Conservation (phyloP, 2,797 vertebrate species). For the Tolypeutes matacus region DNA sequence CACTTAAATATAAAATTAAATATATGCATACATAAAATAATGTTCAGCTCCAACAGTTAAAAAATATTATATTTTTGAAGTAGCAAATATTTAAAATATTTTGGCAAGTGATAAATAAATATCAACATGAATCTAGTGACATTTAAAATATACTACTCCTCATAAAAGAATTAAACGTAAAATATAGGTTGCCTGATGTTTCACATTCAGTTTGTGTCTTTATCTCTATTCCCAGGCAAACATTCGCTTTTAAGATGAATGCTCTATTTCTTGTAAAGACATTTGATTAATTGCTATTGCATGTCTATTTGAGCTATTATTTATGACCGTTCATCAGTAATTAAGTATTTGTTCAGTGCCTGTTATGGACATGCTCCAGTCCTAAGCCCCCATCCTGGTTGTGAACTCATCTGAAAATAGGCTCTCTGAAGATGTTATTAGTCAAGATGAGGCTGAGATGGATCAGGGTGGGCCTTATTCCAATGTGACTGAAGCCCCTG, state of each 20-base stretch:
- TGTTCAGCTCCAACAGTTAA: background rate
- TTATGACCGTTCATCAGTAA: background rate
- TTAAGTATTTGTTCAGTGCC: background rate
- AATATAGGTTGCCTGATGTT: background rate
- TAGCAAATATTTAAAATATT: constrained; percentile 42
- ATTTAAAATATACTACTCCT: constrained; percentile 61
- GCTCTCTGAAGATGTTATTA: too few species aligned
- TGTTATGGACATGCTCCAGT: too few species aligned
- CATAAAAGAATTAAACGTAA: constrained; percentile 3
- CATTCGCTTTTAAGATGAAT: background rate
- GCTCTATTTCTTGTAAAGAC: constrained; percentile 23
- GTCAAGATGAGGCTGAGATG: too few species aligned
- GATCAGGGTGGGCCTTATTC: too few species aligned
- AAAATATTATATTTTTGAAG: constrained; percentile 40
- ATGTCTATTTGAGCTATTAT: background rate
- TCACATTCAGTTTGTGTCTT: background rate
- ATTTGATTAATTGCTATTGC: background rate
- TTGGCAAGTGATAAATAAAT: constrained; percentile 55
- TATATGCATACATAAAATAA: constrained; percentile 36
- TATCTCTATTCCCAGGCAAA: constrained; percentile 24
- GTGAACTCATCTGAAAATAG: too few species aligned
- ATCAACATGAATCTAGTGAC: constrained; percentile 40
- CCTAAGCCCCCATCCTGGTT: too few species aligned
- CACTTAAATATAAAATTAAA: constrained; percentile 45
- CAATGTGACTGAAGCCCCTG: too few species aligned